These are phyloP conservation scores for Bambusicola thoracicus DNA, from an alignment of 2,113 vertebrate genomes.

Conservation along the genomic window DNA sequence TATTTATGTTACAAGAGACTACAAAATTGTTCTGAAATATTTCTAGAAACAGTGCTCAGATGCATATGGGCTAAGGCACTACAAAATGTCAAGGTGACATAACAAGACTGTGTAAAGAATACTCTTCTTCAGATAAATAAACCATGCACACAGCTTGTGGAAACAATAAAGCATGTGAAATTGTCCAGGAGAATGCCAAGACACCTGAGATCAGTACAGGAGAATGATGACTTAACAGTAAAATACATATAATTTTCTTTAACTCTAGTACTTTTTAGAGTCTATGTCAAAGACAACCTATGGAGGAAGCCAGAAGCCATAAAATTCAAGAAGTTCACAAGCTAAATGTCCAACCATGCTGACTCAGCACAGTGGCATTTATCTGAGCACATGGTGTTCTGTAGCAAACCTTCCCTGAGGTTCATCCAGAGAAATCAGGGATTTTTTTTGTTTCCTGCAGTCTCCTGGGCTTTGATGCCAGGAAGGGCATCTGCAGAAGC, in stretches of 20 bases:
- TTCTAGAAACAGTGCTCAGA: neutral
- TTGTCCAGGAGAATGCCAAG: neutral
- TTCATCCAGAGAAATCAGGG: conserved; percentile 53
- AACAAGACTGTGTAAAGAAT: neutral
- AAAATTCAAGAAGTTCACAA: conserved; percentile 65
- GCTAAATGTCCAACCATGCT: conserved; percentile 61
- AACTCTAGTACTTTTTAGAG: conserved; percentile 15
- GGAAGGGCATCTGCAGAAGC: conserved; percentile 65
- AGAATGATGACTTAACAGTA: neutral
- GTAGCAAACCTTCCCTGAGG: conserved; percentile 14
- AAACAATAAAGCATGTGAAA: conserved; percentile 8
- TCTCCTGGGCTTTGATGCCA: conserved; percentile 53
- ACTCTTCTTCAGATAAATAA: neutral
- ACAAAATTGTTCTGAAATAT: neutral
- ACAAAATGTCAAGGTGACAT: neutral
- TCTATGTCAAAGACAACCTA: conserved; percentile 50
- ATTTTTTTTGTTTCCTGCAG: conserved; percentile 52
- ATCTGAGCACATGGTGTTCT: conserved; percentile 8
- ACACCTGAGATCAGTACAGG: neutral
- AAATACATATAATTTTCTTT: conserved; percentile 41
- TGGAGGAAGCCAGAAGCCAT: neutral
- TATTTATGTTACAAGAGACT: neutral
- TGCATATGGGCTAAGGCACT: neutral
- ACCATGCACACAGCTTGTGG: neutral
- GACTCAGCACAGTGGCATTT: conserved; percentile 59